Percentiles rank a stretch among this genome's conserved stretches.
These are phyloP conservation scores for Ceramica pisi DNA, from an alignment of 2,888 invertebrate genomes.

Conservation along the genomic window DNA sequence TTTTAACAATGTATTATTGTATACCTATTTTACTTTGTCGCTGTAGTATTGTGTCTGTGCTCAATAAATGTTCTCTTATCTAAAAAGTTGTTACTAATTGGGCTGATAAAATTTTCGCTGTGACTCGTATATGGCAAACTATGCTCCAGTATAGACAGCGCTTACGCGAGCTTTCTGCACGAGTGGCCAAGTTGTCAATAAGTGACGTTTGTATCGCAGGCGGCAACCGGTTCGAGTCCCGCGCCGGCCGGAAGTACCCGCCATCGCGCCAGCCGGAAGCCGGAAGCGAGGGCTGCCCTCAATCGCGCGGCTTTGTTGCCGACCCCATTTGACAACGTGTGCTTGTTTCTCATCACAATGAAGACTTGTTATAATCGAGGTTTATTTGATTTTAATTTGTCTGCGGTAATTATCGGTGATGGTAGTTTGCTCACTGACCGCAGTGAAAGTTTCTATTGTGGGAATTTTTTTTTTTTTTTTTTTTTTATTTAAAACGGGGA, in stretches of 20 bases:
- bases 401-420: background rate
- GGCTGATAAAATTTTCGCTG: background rate
- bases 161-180: constrained; percentile 60
- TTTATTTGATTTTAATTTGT: constrained; percentile 39
- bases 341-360: constrained; percentile 18
- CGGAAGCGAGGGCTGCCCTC: constrained; percentile 63
- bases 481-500: no score
- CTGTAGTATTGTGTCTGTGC: no score
- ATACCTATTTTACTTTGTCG: no score
- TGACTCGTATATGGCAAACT: background rate
- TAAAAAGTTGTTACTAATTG: no score
- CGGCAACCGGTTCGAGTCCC: constrained; percentile 42
- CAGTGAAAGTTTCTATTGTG: constrained; percentile 36
- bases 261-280: constrained; percentile 58
- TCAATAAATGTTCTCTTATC: no score
- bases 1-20: no score
- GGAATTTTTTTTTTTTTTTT: constrained; percentile 19
- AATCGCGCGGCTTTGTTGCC: constrained; percentile 62
- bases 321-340: constrained; percentile 28
- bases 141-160: constrained; percentile 2
- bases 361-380: background rate
- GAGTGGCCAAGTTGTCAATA: constrained; percentile 60
- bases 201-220: constrained; percentile 47
- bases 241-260: constrained; percentile 49
- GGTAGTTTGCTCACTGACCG: background rate